Percentiles rank a stretch among this genome's conserved stretches.
Conservation (phyloP, 2,797 vertebrate genomes). For the Paguma larvata region DNA sequence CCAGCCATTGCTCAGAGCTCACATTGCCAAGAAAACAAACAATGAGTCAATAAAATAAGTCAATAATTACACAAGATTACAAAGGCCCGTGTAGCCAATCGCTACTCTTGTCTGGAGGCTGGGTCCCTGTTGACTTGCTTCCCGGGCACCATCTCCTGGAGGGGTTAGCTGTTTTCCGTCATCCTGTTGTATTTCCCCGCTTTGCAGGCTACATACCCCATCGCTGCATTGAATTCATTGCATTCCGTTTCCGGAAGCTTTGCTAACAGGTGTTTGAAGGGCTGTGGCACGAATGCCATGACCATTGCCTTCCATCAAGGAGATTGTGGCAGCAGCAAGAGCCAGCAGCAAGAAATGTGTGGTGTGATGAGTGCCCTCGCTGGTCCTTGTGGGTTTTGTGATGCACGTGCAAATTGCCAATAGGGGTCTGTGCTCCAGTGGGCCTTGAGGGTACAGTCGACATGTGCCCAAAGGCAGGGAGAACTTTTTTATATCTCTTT, state of each 20-base stretch:
- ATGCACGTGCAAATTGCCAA: background rate
- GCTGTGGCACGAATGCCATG: conserved; percentile 26
- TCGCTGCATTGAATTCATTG: conserved; percentile 28
- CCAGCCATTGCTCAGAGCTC: background rate
- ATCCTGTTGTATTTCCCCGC: background rate
- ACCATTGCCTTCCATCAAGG: conserved; percentile 85
- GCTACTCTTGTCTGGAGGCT: background rate
- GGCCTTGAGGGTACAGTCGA: background rate
- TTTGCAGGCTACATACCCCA: background rate
- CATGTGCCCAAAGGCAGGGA: background rate
- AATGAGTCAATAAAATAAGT: background rate
- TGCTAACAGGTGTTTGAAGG: conserved; percentile 31
- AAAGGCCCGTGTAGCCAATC: background rate
- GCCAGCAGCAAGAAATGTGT: conserved; percentile 86
- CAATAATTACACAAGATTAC: background rate
- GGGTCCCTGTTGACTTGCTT: background rate
- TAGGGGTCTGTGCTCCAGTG: accelerated
- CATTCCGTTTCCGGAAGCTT: background rate
- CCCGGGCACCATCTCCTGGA: background rate
- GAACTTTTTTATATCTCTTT: conserved; percentile 15
- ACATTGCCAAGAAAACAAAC: background rate
- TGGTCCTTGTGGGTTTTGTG: background rate
- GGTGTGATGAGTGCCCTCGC: background rate
- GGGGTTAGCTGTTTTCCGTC: background rate
- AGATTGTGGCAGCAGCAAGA: conserved; percentile 83